These are phyloP conservation scores for Silvanus unidentatus DNA, from an alignment of 2,888 invertebrate genomes.

Conservation along the genomic window DNA sequence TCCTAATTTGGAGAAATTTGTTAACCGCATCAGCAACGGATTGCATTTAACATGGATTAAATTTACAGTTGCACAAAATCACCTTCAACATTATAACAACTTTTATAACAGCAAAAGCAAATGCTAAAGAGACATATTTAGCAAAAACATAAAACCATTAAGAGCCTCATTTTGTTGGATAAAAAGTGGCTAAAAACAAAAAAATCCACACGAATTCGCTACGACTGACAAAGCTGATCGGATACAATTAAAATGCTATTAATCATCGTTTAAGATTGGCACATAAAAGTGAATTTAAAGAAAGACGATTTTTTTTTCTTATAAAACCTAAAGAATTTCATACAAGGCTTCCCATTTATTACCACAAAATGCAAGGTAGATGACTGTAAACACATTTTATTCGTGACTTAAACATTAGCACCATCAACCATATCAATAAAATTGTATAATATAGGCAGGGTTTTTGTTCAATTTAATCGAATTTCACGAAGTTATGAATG, in stretches of 20 bases:
- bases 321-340: not conserved
- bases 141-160: no score
- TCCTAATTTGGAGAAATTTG: no score
- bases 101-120: no score
- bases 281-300: not conserved
- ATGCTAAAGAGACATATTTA: no score
- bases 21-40: no score
- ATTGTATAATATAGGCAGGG: not conserved
- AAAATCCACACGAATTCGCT: conserved; percentile 4
- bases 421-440: conserved; percentile 1
- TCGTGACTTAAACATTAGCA: conserved; percentile 7
- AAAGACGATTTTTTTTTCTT: no score
- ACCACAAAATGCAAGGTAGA: no score
- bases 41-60: no score
- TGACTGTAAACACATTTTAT: not conserved
- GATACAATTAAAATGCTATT: conserved; percentile 5
- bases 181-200: not conserved
- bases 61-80: no score
- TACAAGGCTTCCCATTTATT: not conserved
- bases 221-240: conserved; percentile 7
- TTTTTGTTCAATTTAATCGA: conserved; percentile 2
- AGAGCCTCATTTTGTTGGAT: no score
- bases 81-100: no score
- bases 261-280: conserved; percentile 6
- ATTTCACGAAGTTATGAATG: not conserved